These are phyloP conservation scores for Solea senegalensis DNA, from an alignment of 2,113 vertebrate species.

Conservation along the genomic window DNA sequence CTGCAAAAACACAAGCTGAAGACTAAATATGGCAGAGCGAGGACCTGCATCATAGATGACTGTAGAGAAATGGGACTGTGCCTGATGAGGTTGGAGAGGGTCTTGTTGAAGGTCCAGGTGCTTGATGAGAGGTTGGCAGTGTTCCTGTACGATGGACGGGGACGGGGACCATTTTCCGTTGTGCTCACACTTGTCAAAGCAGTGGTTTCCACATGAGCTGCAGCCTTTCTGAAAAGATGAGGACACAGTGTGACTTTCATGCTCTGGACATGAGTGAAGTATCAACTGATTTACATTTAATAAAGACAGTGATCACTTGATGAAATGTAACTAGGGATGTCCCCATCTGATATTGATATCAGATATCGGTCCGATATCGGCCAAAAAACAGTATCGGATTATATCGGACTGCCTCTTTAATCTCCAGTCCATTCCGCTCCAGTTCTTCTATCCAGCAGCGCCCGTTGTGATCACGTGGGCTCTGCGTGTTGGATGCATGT, in stretches of 20 bases:
- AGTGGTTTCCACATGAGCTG: constrained; percentile 46
- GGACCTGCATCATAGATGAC: not conserved
- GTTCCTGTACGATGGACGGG: constrained; percentile 16
- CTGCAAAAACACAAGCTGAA: constrained; percentile 67
- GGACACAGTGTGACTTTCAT: not conserved
- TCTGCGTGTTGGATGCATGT: too few species aligned
- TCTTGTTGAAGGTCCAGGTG: constrained; percentile 80
- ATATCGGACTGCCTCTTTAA: too few species aligned
- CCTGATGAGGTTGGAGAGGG: constrained; percentile 81
- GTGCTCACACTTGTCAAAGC: constrained; percentile 7
- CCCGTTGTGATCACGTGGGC: too few species aligned
- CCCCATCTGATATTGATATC: too few species aligned
- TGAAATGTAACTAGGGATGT: too few species aligned
- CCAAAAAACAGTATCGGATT: too few species aligned
- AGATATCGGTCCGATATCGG: too few species aligned
- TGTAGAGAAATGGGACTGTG: constrained; percentile 4
- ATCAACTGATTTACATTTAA: not conserved
- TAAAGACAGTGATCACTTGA: not conserved
- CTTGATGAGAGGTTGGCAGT: constrained; percentile 42
- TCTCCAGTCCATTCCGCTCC: too few species aligned
- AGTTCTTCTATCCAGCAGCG: too few species aligned
- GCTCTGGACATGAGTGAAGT: not conserved
- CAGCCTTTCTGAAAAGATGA: constrained; percentile 55
- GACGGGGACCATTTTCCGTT: not conserved
- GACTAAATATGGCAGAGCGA: not conserved